Conservation (phyloP, 2,113 vertebrate genomes). For the Cisticola juncidis region DNA sequence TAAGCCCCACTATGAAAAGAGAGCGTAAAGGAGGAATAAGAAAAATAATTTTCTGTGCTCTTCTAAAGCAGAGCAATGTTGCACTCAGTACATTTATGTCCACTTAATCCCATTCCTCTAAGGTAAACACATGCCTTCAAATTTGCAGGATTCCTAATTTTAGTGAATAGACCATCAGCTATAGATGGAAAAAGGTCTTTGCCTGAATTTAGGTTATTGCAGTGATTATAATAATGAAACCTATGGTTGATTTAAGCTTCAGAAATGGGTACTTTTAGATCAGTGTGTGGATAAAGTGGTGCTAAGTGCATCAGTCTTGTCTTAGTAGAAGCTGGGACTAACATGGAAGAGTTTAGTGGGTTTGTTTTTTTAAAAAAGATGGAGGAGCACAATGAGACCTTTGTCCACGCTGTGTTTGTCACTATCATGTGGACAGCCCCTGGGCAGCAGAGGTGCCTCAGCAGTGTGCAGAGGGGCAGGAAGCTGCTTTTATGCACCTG, state of each 20-base stretch:
- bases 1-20: neutral
- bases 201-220: neutral
- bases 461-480: neutral
- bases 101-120: neutral
- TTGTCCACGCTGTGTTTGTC: neutral
- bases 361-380: neutral
- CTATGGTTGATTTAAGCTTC: neutral
- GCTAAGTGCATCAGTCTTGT: neutral
- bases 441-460: neutral
- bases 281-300: neutral
- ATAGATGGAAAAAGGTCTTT: neutral
- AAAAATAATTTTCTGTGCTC: neutral
- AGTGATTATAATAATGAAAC: neutral
- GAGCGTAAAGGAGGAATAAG: neutral
- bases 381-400: accelerated
- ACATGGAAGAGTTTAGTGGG: neutral
- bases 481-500: neutral
- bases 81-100: neutral
- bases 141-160: neutral
- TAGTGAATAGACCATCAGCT: neutral
- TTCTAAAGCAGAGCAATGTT: neutral
- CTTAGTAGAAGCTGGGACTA: neutral
- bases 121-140: neutral
- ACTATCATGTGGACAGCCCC: neutral
- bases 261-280: neutral